Evolutionary conservation across 2,888 invertebrate genomes (phyloP), one percentile per base, ranked within the genome.

Genomic region (Allygus modestus): DNA sequence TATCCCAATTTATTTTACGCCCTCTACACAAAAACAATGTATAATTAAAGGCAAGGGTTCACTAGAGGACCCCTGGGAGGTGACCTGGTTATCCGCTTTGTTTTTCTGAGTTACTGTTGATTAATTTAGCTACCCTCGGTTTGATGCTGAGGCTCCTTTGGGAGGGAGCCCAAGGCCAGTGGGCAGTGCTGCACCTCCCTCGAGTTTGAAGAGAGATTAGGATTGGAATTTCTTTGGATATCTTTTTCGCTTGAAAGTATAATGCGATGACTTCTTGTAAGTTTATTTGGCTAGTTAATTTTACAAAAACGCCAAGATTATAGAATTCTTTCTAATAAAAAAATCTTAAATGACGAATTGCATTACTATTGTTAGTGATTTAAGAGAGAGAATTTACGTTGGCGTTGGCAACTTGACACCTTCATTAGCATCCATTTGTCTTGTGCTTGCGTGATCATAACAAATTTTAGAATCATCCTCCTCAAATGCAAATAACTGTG

Each of bases 1-100:
- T 26, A 77, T 43, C 28, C 77, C 51, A 51, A 77, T 77, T 15
- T 51, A 46, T 77, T 77, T 77, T 77, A 46, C 77, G 26, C 41
- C 51, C 46, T 77, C 46, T 43, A 9, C 46, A 46, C 77, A 77
- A 77, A 77, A 77, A 77, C 77, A 77, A 77, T 77, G 77, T 77
- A 28, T 77, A 51, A 77, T 77, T 77, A 77, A 77, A 77, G 43
- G 51, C 28, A 71, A 71, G 41, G 71, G 71, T 31, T 69, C 33
- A 31, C 31, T 46, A 41, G 31, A 77, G 71, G 73, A 77, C 41
- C 46, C 77, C 46, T 43, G 77, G 77, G 73, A 43, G 43, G 37
- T 20, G 73, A 41, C 11, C 73, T 73, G 20, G 65, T 65, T 65
- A 65, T 23, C 20, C 41, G 73, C 69, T 69, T 37, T 37, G 37